Evolutionary conservation across 2,797 vertebrate species (phyloP).

Genomic region (Setipinna tenuifilis): DNA sequence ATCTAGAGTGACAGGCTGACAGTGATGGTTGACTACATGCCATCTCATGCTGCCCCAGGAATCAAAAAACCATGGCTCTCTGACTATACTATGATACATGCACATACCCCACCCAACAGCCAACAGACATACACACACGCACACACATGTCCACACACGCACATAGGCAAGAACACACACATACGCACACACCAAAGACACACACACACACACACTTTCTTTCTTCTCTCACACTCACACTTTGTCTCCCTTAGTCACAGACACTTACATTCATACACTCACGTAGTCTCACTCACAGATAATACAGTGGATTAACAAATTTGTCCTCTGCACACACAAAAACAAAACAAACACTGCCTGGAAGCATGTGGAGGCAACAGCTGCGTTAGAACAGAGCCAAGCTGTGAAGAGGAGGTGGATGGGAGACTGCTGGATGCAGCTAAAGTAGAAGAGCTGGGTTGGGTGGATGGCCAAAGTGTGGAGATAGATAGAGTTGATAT

Average conservation of each 20-base stretch:
- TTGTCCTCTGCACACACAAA: background rate
- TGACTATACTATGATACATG: constrained; percentile 8
- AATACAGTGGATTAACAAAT: background rate
- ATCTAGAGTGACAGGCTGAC: background rate
- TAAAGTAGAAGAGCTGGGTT: background rate
- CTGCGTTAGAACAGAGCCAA: background rate
- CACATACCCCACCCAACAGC: background rate
- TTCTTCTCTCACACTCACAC: background rate
- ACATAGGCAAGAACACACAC: background rate
- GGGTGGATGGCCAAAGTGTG: background rate
- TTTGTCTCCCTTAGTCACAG: background rate
- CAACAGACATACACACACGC: background rate
- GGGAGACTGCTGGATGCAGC: background rate
- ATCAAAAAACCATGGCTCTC: background rate
- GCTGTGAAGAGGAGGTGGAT: background rate
- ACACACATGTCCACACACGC: background rate
- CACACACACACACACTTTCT: background rate
- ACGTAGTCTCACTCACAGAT: background rate
- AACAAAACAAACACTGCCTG: background rate
- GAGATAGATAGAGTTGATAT: constrained; percentile 12
- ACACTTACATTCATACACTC: background rate
- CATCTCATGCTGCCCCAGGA: background rate
- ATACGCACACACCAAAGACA: background rate
- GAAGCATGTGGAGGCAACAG: background rate
- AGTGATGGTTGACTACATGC: background rate